Conservation (phyloP, 1,140 invertebrate genomes). For the Stenopsyche tienmushanensis region DNA sequence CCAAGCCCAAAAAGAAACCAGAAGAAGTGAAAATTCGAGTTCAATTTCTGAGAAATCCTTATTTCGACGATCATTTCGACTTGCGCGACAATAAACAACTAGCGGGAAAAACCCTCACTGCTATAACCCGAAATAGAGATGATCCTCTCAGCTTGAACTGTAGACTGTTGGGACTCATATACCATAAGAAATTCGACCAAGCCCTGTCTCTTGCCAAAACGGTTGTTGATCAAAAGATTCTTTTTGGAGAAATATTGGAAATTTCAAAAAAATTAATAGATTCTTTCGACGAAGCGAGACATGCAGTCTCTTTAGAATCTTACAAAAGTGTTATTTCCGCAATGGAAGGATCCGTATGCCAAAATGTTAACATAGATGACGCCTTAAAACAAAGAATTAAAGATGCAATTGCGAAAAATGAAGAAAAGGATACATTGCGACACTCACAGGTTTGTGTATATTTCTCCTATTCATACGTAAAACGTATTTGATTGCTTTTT, state of each 20-base stretch:
- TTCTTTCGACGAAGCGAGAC: conserved; percentile 44
- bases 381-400: conserved; percentile 57
- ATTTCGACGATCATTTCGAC: conserved; percentile 88
- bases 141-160: conserved; percentile 64
- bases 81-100: conserved; percentile 65
- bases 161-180: conserved; percentile 65
- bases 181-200: conserved; percentile 69
- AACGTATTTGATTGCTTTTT: not conserved
- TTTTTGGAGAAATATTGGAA: conserved; percentile 38
- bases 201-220: conserved; percentile 50
- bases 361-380: conserved; percentile 47
- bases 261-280: conserved; percentile 28
- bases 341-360: conserved; percentile 41
- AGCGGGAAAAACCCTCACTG: conserved; percentile 76
- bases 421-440: conserved; percentile 61
- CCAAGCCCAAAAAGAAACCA: conserved; percentile 48
- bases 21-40: conserved; percentile 79
- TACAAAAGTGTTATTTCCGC: conserved; percentile 43
- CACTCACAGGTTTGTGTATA: conserved; percentile 49
- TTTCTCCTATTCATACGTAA: not conserved
- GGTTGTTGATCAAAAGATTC: conserved; percentile 36
- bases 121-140: conserved; percentile 57
- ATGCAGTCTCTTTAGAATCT: conserved; percentile 42
- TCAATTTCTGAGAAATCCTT: conserved; percentile 75
- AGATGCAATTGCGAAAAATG: conserved; percentile 53